Conservation (phyloP, 1,140 invertebrate genomes). For the Diploscapter pachys region DNA sequence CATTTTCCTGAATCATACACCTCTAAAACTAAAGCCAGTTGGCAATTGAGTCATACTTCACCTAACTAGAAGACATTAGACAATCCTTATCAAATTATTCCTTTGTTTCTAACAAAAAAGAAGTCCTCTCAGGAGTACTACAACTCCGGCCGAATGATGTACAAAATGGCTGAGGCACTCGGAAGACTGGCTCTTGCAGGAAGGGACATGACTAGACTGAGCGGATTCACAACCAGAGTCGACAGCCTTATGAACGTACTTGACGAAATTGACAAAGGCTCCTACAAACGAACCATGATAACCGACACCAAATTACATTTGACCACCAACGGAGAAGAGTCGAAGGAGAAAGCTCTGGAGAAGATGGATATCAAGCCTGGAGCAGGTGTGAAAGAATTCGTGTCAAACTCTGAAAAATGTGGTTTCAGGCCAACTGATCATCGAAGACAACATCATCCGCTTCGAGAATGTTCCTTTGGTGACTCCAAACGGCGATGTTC, state of each 20-base stretch:
- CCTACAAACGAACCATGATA: conserved; percentile 83
- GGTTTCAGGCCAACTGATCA: conserved; percentile 72
- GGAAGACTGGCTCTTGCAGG: conserved; percentile 87
- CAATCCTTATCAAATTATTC: no score
- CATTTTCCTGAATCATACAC: no score
- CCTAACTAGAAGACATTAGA: no score
- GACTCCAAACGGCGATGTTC: conserved; percentile 92
- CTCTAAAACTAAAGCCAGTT: no score
- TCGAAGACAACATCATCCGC: conserved; percentile 83
- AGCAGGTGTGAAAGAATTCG: conserved; percentile 17
- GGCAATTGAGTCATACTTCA: no score
- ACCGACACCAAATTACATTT: conserved; percentile 49
- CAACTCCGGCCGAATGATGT: conserved; percentile 89
- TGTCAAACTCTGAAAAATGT: not conserved
- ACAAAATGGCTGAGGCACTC: conserved; percentile 93
- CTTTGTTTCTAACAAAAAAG: not conserved
- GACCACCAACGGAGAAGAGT: no score
- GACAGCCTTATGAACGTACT: conserved; percentile 83
- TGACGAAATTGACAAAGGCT: conserved; percentile 78
- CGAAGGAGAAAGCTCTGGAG: conserved; percentile 13
- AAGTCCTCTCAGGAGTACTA: conserved; percentile 75
- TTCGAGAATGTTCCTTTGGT: conserved; percentile 90
- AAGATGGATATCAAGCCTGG: conserved; percentile 27
- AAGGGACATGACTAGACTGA: conserved; percentile 83
- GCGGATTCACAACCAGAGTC: conserved; percentile 87